These are phyloP conservation scores for Megaceryle maxima DNA, from an alignment of 2,113 vertebrate genomes.

Conservation along the genomic window DNA sequence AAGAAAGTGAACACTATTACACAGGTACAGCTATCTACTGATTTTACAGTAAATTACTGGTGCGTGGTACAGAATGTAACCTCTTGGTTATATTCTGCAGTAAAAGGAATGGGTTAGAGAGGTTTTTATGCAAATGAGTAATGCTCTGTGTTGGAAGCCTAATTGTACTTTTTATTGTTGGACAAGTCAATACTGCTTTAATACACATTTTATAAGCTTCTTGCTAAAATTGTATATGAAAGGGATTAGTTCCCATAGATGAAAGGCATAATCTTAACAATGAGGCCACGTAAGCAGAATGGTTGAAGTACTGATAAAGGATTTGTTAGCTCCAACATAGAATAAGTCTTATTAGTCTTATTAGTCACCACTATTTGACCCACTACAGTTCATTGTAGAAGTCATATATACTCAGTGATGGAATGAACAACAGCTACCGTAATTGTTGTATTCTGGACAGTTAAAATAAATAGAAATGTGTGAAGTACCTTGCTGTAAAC, in stretches of 20 bases:
- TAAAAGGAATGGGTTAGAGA: constrained; percentile 79
- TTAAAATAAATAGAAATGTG: constrained; percentile 34
- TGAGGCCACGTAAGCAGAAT: constrained; percentile 77
- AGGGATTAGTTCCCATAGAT: constrained; percentile 78
- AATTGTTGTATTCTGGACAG: not conserved
- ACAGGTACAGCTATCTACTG: constrained; percentile 73
- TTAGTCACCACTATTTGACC: constrained; percentile 74
- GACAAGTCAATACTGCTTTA: constrained; percentile 83
- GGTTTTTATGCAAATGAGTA: constrained; percentile 83
- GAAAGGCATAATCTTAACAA: constrained; percentile 83
- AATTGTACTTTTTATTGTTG: constrained; percentile 86
- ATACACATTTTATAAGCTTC: constrained; percentile 83
- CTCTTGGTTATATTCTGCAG: constrained; percentile 77
- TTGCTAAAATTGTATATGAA: constrained; percentile 83
- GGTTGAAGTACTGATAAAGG: constrained; percentile 80
- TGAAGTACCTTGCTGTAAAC: constrained; percentile 2
- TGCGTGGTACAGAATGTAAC: constrained; percentile 77
- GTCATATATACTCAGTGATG: not conserved
- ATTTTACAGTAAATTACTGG: constrained; percentile 81
- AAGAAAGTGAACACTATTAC: constrained; percentile 73
- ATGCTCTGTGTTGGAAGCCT: constrained; percentile 80
- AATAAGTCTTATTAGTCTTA: constrained; percentile 78
- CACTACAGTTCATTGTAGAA: constrained; percentile 51
- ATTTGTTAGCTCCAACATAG: constrained; percentile 75
- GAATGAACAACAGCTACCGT: not conserved